Evolutionary conservation across 2,113 vertebrate genomes (phyloP), one percentile per base, ranked within the genome.

Genomic region (Bubalus kerabau): DNA sequence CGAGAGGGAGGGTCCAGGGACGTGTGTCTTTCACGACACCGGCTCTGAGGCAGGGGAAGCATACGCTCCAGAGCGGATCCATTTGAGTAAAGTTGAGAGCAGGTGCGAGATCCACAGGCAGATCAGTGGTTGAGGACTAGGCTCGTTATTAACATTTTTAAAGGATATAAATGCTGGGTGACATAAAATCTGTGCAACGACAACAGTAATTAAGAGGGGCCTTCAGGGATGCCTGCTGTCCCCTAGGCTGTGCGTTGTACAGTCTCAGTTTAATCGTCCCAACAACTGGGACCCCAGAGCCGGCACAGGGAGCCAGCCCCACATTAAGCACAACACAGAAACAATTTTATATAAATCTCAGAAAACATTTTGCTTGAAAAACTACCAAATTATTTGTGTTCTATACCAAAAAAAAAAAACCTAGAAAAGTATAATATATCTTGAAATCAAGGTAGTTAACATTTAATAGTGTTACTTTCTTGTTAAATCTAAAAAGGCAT

Each of bases 41-140:
- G 24, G 57, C 83, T 84, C 11, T 62, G 21, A 64, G 14, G 28
- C 24, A 9, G 2, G 14, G 23, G n/a, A 59, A 56, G 48, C 6
- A 46, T 0, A 50, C 28, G 50, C 16, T 1, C 0, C 26, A 30
- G 0, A 5, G 3, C 2, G 7, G 56, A 16, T 43, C 14, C 57
- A 17, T 19, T 17, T 15, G 3, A 36, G 50, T 5, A 24, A 84
- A 48, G 21, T 14, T 62, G 14, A 15, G 19, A 50, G 57, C 43
- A 5, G 6, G 36, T 9, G n/a, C 4, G 21, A 11, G 40, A 54
- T 8, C 17, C 28, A 46, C 9, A 74, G 28, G 28, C 64, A 46
- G 71, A 16, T 5, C 3, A 19, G 23, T 15, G 50, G 21, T 6
- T 28, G 1, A 21, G 40, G 76, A 40, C n/a, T 32, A 9, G 24